Conservation (phyloP, 2,797 vertebrate genomes). For the Myotis vivesi region DNA sequence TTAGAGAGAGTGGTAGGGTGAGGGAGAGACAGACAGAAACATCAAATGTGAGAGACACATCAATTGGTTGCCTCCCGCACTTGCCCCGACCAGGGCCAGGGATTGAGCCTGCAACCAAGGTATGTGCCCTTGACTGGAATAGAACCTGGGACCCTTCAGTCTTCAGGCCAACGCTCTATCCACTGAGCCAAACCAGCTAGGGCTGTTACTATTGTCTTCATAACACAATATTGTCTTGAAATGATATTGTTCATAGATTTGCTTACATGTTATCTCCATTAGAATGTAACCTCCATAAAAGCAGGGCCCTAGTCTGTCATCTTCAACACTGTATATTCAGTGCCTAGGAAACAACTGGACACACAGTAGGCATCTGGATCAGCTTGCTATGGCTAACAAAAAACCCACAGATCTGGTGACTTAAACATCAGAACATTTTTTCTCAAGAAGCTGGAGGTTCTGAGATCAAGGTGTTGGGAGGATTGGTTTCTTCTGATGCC, state of each 20-base stretch:
- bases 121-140: too few species aligned
- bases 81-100: too few species aligned
- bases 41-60: too few species aligned
- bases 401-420: neutral
- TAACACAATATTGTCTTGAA: neutral
- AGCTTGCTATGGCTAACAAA: neutral
- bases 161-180: too few species aligned
- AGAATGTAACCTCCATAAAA: neutral
- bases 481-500: neutral
- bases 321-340: neutral
- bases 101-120: too few species aligned
- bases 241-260: neutral
- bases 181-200: too few species aligned
- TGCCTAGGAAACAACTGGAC: neutral
- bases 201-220: neutral
- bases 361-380: neutral
- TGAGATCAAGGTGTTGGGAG: neutral
- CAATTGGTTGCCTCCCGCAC: too few species aligned
- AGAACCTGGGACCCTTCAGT: too few species aligned
- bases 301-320: neutral
- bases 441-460: neutral
- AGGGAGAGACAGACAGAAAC: too few species aligned
- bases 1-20: too few species aligned
- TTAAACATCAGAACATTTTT: neutral
- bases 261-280: neutral